These are phyloP conservation scores for Orius laevigatus DNA, from an alignment of 1,140 invertebrate species.

Conservation along the genomic window DNA sequence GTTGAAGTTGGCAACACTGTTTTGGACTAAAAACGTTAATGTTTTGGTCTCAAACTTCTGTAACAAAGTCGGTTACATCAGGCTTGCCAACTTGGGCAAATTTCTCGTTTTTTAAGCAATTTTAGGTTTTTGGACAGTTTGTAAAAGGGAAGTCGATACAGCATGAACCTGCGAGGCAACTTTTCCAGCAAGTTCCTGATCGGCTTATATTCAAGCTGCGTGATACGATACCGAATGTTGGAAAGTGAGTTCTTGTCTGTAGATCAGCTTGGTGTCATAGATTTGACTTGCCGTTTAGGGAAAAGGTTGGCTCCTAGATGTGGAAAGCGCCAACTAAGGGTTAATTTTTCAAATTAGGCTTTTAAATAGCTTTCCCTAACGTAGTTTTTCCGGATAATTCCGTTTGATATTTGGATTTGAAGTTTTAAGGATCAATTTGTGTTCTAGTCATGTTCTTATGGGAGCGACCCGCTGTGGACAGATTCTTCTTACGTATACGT, in stretches of 20 bases:
- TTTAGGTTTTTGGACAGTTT: slow-evolving; percentile 14
- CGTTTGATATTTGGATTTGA: too few relatives aligned
- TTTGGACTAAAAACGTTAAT: neutral
- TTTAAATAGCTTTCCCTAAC: too few relatives aligned
- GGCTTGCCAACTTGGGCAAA: too few relatives aligned
- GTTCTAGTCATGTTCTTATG: slow-evolving; percentile 61
- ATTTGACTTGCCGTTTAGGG: too few relatives aligned
- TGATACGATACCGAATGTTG: slow-evolving; percentile 14
- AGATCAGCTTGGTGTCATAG: too few relatives aligned
- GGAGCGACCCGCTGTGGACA: slow-evolving; percentile 84
- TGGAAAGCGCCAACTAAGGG: too few relatives aligned
- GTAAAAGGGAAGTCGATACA: slow-evolving; percentile 7
- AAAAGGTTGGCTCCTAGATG: too few relatives aligned
- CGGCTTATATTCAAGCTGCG: slow-evolving; percentile 12
- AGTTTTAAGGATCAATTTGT: neutral
- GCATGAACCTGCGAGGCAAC: slow-evolving; percentile 13
- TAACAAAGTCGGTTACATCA: neutral
- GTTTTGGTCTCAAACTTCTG: neutral
- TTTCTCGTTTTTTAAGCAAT: slow-evolving; percentile 5
- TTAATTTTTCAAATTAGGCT: too few relatives aligned
- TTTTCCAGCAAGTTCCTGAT: slow-evolving; percentile 7
- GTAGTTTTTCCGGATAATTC: too few relatives aligned
- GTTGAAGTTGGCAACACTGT: neutral
- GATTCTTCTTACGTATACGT: slow-evolving; percentile 76
- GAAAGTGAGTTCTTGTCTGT: slow-evolving; percentile 8